A percentile compares a stretch with the other conserved stretches of the same genome.
These are phyloP conservation scores for Eunapius fragilis DNA, from an alignment of 37 sponge, comb jelly and placozoan species.

Conservation along the genomic window DNA sequence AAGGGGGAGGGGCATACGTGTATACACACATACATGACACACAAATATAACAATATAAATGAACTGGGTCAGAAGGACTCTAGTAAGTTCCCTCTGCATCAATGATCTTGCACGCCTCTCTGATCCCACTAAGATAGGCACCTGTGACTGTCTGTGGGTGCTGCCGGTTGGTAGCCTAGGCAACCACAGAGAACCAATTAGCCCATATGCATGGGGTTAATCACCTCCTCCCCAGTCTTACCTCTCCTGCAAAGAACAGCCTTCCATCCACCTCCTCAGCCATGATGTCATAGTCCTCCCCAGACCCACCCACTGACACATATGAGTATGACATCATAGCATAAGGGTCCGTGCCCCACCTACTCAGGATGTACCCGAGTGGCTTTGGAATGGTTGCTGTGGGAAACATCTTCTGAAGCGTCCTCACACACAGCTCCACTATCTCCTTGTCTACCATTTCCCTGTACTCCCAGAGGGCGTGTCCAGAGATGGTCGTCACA, in stretches of 20 bases:
- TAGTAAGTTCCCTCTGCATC: conserved; percentile 1
- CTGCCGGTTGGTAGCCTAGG: conserved; percentile 83
- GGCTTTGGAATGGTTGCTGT: conserved; percentile 64
- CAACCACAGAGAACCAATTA: neutral
- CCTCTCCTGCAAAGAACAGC: conserved; percentile 92
- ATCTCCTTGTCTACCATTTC: conserved; percentile 48
- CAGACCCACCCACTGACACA: conserved; percentile 70
- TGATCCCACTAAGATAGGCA: conserved; percentile 87
- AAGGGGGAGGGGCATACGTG: neutral
- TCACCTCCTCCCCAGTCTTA: conserved; percentile 9
- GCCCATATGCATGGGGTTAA: neutral
- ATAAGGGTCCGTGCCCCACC: conserved; percentile 78
- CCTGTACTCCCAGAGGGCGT: conserved; percentile 57
- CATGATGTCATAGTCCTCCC: conserved; percentile 82
- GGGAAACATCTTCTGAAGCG: conserved; percentile 76
- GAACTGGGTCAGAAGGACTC: neutral
- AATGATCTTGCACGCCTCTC: conserved; percentile 90
- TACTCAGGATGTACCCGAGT: conserved; percentile 48
- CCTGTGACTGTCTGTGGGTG: conserved; percentile 94
- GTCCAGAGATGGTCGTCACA: conserved; percentile 77
- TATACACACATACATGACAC: neutral
- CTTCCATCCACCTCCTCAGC: conserved; percentile 62
- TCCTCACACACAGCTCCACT: conserved; percentile 48
- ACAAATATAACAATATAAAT: neutral
- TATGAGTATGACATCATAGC: conserved; percentile 89